Base-by-base conservation (phyloP, 64 coral and sea anemone genomes). In the Montipora cactus region DNA sequence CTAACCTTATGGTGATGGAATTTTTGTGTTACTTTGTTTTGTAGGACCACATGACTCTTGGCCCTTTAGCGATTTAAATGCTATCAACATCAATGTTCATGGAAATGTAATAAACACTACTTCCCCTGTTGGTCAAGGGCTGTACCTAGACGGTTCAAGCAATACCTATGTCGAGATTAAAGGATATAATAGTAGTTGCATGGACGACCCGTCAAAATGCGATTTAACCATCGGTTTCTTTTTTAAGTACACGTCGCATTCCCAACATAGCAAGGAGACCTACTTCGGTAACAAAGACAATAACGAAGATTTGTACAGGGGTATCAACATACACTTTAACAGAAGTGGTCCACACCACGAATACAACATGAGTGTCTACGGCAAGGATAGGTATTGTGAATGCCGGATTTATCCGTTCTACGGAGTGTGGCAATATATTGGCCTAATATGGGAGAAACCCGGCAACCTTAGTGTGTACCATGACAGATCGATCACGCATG, bases 171-270 rank as follows among this genome's bases (percentile, higher is more conserved):
- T 86, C 44, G n/a, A 86, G 9, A 46, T 86, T 1, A 22, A 86
- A 22, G 9, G 19, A 0, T 7, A 25, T 45, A 2, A 72, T 1
- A 49, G 20, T 13, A 10, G 3, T 1, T 86, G 82, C 50, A 21
- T 86, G 46, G 14, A 22, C 0, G 28, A 86, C 21, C 67, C 82
- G 5, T 86, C 82, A 49, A 19, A 49, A 15, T 86, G 82, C 19
- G 82, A 86, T 59, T 49, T 86, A 11, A 71, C 82, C 82, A 67
- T 86, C 1, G 82, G 64, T 1, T 71, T 86, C 67, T 70, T 71
- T 86, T 20, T 86, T 8, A 86, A 86, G 62, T 13, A 48, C 0
- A 3, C 1, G 3, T 19, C 44, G 37, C 37, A 37, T 25, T 3
- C 15, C 4, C 8, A 76, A 7, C 1, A 66, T 7, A 28, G 15